Base-by-base conservation (phyloP, 2,113 vertebrate genomes). In the Merops nubicus region DNA sequence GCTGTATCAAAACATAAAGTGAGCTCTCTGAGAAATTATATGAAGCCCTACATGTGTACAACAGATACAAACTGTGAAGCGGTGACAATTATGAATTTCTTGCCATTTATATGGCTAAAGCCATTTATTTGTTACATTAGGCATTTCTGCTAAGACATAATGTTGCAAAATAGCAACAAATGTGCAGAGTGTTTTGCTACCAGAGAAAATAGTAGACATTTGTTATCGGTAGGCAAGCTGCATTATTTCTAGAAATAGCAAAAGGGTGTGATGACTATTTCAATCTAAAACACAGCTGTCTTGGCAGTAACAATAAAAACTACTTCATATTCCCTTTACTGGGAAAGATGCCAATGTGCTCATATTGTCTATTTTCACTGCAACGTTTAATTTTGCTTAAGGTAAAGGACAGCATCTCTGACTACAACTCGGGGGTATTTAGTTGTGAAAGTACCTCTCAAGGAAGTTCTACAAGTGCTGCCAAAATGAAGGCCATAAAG, bases 401-500 rank as follows among this genome's bases (percentile, higher is more conserved):
- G 90, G 89, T 95, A 85, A 95, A 93, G 88, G 76, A 94, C 95
- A 93, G 67, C 38, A 70, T 83, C 89, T 91, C 90, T 85, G 51
- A 90, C 65, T 92, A 74, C 73, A 79, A 51, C 93, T 79, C 47
- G 50, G 59, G 54, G 43, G 80, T 94, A 93, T 95, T 97, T 94
- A 97, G 97, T 90, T 74, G 86, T 68, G 59, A 85, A 97, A 96
- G 89, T 72, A 86, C 83, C 84, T 88, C 28, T 48, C 85, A 83
- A 95, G 76, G 87, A 97, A 96, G 91, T 96, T 95, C 95, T 97
- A 88, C 91, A 96, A 97, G 84, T 36, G 59, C 76, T 92, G 85
- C 79, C 94, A 87, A 96, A 96, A 97, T 87, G 78, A 97, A 96
- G 74, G 53, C 86, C 93, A 94, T 95, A 97, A 97, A 98, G 85